Evolutionary conservation across 1,140 invertebrate species (phyloP).

Genomic region (Gryon sp.): DNA sequence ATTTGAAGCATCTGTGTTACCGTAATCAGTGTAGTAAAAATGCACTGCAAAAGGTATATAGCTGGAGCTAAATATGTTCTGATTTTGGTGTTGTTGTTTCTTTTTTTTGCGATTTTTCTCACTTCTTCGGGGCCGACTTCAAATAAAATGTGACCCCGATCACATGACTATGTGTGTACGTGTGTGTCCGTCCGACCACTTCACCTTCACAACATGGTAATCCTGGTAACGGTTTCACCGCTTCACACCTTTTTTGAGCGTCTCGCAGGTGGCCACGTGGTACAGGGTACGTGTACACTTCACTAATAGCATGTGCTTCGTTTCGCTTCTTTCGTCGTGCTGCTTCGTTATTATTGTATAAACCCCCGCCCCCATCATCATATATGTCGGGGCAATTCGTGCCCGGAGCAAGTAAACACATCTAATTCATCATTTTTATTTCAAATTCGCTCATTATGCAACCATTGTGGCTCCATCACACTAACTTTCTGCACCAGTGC

Average conservation of each 20-base stretch:
- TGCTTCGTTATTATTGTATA: too few species aligned
- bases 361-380: slow-evolving; percentile 9
- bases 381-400: slow-evolving; percentile 41
- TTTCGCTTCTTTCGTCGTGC: slow-evolving; percentile 51
- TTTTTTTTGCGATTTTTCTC: slow-evolving; percentile 74
- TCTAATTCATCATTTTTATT: too few species aligned
- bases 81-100: slow-evolving; percentile 75
- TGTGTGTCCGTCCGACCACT: slow-evolving; percentile 65
- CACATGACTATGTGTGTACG: slow-evolving; percentile 64
- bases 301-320: slow-evolving; percentile 78
- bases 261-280: slow-evolving; percentile 87
- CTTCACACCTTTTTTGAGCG: slow-evolving; percentile 75
- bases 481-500: too few species aligned
- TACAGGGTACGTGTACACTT: slow-evolving; percentile 87
- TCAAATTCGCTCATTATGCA: too few species aligned
- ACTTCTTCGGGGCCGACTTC: slow-evolving; percentile 65
- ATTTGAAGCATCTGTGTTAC: slow-evolving; percentile 26
- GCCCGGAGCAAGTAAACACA: slow-evolving; percentile 22
- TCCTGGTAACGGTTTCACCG: slow-evolving; percentile 69
- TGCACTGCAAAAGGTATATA: slow-evolving; percentile 51
- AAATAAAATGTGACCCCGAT: slow-evolving; percentile 65
- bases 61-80: slow-evolving; percentile 64
- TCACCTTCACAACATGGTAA: slow-evolving; percentile 66
- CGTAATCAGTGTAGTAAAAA: slow-evolving; percentile 22
- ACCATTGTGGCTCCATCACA: too few species aligned